phyloP scores from a whole-genome alignment of 1,140 invertebrate species.

The Helicoverpa armigera region DNA sequence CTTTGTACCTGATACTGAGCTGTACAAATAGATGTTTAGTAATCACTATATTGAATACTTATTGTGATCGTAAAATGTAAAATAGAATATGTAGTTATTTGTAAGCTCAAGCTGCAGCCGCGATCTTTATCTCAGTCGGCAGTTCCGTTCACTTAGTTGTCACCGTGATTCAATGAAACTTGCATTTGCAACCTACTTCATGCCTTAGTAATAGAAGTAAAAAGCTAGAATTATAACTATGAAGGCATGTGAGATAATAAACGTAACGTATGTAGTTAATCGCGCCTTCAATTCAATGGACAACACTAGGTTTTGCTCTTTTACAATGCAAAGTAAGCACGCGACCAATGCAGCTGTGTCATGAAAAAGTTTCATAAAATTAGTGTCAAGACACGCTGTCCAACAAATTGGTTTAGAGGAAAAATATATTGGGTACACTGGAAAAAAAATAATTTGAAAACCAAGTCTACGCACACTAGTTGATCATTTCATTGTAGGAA shows the following conservation, averaged over 20 bases:
- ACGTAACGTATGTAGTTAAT: not conserved
- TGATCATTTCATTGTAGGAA: too few species aligned
- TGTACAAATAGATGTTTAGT: not conserved
- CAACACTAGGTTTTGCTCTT: slow-evolving; percentile 18
- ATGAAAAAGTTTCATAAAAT: not conserved
- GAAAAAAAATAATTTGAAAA: too few species aligned
- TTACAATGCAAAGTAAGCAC: slow-evolving; percentile 17
- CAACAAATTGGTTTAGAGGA: too few species aligned
- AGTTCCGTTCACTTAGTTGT: slow-evolving; percentile 5
- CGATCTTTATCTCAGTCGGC: not conserved
- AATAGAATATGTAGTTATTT: not conserved
- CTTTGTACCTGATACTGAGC: too few species aligned
- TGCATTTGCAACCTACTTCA: not conserved
- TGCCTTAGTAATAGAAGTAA: slow-evolving; percentile 1
- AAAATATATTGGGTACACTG: too few species aligned
- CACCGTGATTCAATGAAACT: slow-evolving; percentile 14
- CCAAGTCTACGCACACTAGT: too few species aligned
- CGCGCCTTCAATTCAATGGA: slow-evolving; percentile 5
- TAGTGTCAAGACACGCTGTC: not conserved
- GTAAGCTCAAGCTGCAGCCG: not conserved
- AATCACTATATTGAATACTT: not conserved
- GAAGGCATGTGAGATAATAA: slow-evolving; percentile 9
- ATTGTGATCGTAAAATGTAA: slow-evolving; percentile 14
- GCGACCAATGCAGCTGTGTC: slow-evolving; percentile 13
- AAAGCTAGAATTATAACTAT: slow-evolving; percentile 4